Evolutionary conservation across 2,888 invertebrate genomes (phyloP).

Genomic region (Dioctria linearis): DNA sequence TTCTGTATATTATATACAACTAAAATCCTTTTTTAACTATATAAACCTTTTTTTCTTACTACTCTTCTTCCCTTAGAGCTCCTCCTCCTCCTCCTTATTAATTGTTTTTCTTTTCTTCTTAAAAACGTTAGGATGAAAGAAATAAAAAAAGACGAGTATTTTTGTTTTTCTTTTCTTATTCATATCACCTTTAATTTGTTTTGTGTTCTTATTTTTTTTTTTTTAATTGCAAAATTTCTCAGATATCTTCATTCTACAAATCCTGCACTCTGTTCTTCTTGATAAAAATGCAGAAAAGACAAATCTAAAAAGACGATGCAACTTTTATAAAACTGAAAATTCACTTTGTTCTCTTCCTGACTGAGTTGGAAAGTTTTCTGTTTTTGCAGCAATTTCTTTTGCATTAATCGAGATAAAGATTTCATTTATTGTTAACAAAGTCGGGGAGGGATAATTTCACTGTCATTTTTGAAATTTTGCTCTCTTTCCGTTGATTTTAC

Average conservation of each 20-base stretch:
- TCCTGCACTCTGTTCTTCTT: too few relatives aligned
- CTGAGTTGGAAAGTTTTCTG: conserved; percentile 5
- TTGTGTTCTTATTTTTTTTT: too few relatives aligned
- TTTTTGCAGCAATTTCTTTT: neutral
- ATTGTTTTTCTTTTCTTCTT: neutral
- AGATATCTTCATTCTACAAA: too few relatives aligned
- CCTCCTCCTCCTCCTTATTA: neutral
- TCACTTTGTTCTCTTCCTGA: neutral
- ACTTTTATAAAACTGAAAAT: too few relatives aligned
- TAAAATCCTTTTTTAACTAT: neutral
- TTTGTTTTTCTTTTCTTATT: too few relatives aligned
- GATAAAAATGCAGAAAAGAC: too few relatives aligned
- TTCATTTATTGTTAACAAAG: conserved; percentile 43
- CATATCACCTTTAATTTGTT: neutral
- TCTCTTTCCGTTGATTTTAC: conserved; percentile 4
- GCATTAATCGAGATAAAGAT: conserved; percentile 39
- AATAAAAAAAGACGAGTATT: too few relatives aligned
- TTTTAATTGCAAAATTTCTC: conserved; percentile 19
- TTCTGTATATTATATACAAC: too few relatives aligned
- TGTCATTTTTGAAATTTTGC: neutral
- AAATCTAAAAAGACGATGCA: too few relatives aligned
- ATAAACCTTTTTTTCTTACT: conserved; percentile 33
- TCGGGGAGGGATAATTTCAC: conserved; percentile 16
- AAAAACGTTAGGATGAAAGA: neutral
- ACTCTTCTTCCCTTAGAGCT: neutral